Evolutionary conservation across 2,113 vertebrate genomes (phyloP), one percentile per base, ranked within the genome.

Genomic region (Equus quagga): DNA sequence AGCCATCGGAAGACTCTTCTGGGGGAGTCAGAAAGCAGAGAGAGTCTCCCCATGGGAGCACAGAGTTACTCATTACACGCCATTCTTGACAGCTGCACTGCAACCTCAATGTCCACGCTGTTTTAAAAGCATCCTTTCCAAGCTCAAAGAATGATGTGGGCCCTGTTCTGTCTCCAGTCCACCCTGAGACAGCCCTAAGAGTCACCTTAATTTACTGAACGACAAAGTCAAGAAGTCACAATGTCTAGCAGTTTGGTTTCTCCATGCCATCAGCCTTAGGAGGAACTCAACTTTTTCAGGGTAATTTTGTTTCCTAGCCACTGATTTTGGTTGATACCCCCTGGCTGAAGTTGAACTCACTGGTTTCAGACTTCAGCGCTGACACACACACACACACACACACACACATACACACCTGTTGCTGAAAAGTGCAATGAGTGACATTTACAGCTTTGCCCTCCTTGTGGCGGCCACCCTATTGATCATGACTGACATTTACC

Each of bases 401-500:
- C 6, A 24, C 36, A 51, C 78, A 36, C 41, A 82, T 70, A 81
- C 28, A 46, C 8, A 76, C 51, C 80, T 89, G 72, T 80, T 93
- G 94, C 82, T 62, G 76, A 81, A 72, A 93, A 96, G 93, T 10
- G 56, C 82, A 86, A 64, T 92, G 92, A 97, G 76, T 94, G 97
- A 92, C 95, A 96, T 98, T 97, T 96, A 58, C 84, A 88, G 84
- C 75, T 67, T 58, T 18, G 80, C 90, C 92, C 89, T 92, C 94
- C 75, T 95, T 31, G 60, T 78, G 87, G 70, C 92, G 72, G 92
- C 69, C 97, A 92, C 79, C 90, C 84, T 97, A 94, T 69, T 91
- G 85, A 93, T 97, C 94, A 93, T 81, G 84, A 87, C n/a, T 98
- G 96, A 97, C 95, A 97, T 98, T 65, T 97, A 97, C 95, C 95